Conservation (phyloP, 2,888 invertebrate genomes). For the Drosophila mayaguana region DNA sequence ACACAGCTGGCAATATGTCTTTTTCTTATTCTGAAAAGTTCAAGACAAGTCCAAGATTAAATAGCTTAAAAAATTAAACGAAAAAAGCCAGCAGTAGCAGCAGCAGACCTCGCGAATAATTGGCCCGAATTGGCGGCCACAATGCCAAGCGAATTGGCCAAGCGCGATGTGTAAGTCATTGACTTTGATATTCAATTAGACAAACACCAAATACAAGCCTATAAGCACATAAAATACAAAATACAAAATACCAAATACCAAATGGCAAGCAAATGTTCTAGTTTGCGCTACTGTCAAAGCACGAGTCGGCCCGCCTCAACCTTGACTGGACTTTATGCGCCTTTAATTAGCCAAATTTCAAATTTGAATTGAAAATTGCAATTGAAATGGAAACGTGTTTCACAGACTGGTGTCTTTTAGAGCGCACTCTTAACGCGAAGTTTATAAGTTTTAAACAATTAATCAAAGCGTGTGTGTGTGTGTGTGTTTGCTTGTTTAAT, state of each 20-base stretch:
- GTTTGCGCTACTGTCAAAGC: slow-evolving; percentile 77
- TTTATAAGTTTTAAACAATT: slow-evolving; percentile 63
- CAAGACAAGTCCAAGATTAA: slow-evolving; percentile 67
- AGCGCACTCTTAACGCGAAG: slow-evolving; percentile 24
- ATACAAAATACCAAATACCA: slow-evolving; percentile 6
- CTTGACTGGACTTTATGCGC: slow-evolving; percentile 71
- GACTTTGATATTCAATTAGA: slow-evolving; percentile 81
- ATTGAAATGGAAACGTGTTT: slow-evolving; percentile 64
- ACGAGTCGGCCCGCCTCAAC: slow-evolving; percentile 29
- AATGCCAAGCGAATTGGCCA: slow-evolving; percentile 70
- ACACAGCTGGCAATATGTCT: slow-evolving; percentile 46
- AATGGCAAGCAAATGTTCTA: slow-evolving; percentile 66
- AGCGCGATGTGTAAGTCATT: slow-evolving; percentile 76
- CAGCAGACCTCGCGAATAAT: slow-evolving; percentile 57
- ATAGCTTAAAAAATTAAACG: slow-evolving; percentile 31
- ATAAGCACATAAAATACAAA: not conserved
- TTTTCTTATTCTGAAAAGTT: slow-evolving; percentile 56
- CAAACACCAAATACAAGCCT: slow-evolving; percentile 50
- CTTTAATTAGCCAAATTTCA: slow-evolving; percentile 80
- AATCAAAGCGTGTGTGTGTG: slow-evolving; percentile 54
- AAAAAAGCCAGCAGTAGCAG: slow-evolving; percentile 6
- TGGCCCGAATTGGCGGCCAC: slow-evolving; percentile 75
- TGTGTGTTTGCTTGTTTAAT: slow-evolving; percentile 52
- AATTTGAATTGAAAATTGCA: slow-evolving; percentile 33
- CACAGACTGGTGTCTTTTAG: slow-evolving; percentile 41